Base-by-base conservation (phyloP, 2,113 vertebrate species). In the Gallinago media region DNA sequence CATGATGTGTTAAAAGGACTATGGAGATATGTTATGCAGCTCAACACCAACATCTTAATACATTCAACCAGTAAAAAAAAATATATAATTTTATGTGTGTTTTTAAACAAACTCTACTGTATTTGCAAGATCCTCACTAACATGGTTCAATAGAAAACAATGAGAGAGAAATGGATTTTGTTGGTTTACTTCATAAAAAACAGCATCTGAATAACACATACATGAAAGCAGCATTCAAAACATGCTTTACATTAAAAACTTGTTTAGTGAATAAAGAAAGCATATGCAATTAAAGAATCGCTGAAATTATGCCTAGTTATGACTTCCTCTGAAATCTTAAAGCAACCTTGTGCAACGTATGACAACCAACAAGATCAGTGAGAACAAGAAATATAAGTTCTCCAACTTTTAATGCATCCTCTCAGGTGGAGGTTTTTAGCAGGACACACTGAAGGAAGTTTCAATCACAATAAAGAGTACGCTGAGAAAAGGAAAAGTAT, bases 101-200 rank as follows among this genome's bases (percentile, higher is more conserved):
- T 72, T 85, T 67, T 59, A 58, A 55, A 67, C 13, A n/a, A n/a
- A 3, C 15, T 6, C 32, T 31, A 15, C 4, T 25, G 5, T 16
- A 19, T 23, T 29, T 62, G 12, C 22, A 79, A 46, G 11, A 59
- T 27, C 12, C 66, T 58, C 16, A 1, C 18, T n/a, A 78, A 36
- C 3, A 12, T 0, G 0, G 1, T 21, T 71, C 20, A 42, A 15
- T 12, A 50, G 46, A 50, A 40, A 26, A 4, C 1, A 6, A n/a
- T 19, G 14, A 70, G 10, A 11, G 5, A 14, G 3, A 77, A 88
- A 67, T 0, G 47, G 3, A n/a, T 49, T 75, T 62, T 38, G 6
- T 27, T 82, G 0, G 0, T 31, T 85, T 79, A 34, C 31, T 67
- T 72, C 14, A 4, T 8, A 79, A 17, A 38, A 58, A 73, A 26